Conservation (phyloP, 2,113 vertebrate species). For the Bos taurus region ARS-UCD2.0 NC_037355.1:8306501-8307000, state of each 20-base stretch:
- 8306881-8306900: neutral
- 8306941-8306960: neutral
- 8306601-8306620: neutral
- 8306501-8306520: neutral
- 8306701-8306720: neutral
- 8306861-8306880: neutral
- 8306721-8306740: neutral
- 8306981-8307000: neutral
- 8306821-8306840: neutral
- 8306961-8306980: rapidly evolving
- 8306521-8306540: neutral
- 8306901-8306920: neutral
- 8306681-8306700: too few relatives aligned
- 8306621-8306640: neutral
- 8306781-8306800: neutral
- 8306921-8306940: neutral
- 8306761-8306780: neutral
- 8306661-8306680: neutral
- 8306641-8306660: neutral
- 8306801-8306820: neutral
- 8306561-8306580: neutral
- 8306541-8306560: neutral
- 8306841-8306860: neutral
- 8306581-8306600: neutral
- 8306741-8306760: neutral